phyloP scores from a whole-genome alignment of 2,888 invertebrate species.

The Nowickia ferox region DNA sequence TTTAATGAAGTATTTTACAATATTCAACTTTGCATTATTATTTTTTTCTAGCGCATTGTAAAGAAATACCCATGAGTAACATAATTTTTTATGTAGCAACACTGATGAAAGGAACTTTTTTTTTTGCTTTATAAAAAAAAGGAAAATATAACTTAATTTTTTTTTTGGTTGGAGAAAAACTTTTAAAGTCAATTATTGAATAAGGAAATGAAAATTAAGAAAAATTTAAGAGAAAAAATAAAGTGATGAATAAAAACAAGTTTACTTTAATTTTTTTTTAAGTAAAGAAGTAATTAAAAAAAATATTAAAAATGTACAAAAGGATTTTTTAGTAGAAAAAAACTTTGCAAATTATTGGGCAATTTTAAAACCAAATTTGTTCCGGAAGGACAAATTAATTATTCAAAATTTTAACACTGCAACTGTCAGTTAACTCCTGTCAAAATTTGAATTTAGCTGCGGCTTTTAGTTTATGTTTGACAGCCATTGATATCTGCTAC shows the following conservation, averaged over 20 bases:
- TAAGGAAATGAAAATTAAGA: conserved; percentile 57
- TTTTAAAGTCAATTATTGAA: conserved; percentile 70
- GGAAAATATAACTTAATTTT: neutral
- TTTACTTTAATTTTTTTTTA: neutral
- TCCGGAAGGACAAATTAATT: no score
- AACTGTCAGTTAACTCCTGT: no score
- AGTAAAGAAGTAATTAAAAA: neutral
- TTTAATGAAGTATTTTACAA: conserved; percentile 72
- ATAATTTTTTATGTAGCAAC: conserved; percentile 69
- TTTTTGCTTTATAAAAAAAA: conserved; percentile 3
- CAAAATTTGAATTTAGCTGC: no score
- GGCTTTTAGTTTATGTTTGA: no score
- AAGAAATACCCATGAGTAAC: conserved; percentile 71
- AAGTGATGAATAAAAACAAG: neutral
- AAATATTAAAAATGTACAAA: neutral
- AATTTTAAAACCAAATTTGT: no score
- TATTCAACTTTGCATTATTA: conserved; percentile 53
- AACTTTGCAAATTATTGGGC: no score
- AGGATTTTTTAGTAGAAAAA: no score
- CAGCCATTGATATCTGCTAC: no score
- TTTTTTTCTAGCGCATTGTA: conserved; percentile 30
- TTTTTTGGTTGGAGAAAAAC: conserved; percentile 1
- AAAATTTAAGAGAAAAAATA: conserved; percentile 19
- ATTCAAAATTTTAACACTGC: no score
- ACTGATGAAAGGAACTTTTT: conserved; percentile 62